Evolutionary conservation across 2,113 vertebrate species (phyloP).

Genomic region (Chionomys nivalis): DNA sequence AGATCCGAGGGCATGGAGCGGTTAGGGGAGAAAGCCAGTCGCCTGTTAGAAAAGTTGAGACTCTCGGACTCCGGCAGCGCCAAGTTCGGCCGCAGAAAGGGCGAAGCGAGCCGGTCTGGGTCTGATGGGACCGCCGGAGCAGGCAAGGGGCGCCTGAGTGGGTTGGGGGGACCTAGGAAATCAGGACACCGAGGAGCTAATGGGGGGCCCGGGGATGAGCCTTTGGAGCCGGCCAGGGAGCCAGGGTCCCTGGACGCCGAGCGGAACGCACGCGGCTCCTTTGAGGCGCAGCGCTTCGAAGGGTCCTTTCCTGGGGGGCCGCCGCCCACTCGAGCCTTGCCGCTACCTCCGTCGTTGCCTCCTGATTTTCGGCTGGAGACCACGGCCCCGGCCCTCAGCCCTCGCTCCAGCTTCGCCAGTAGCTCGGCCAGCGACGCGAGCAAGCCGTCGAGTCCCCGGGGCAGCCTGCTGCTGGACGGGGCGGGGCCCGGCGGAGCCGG

Average conservation of each 20-base stretch:
- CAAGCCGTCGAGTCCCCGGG: constrained; percentile 86
- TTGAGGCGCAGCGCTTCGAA: constrained; percentile 79
- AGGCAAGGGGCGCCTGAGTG: constrained; percentile 77
- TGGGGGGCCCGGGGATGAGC: constrained; percentile 81
- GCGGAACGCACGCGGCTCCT: constrained; percentile 76
- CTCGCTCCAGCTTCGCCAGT: constrained; percentile 90
- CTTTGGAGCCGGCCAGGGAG: constrained; percentile 85
- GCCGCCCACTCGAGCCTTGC: constrained; percentile 87
- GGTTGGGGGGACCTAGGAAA: constrained; percentile 81
- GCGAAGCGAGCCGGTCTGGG: constrained; percentile 85
- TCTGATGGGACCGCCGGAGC: constrained; percentile 80
- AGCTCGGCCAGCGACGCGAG: constrained; percentile 91
- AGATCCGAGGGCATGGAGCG: constrained; percentile 87
- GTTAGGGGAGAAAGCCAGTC: constrained; percentile 88
- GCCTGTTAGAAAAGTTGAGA: constrained; percentile 90
- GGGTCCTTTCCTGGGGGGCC: constrained; percentile 75
- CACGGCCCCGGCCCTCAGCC: constrained; percentile 83
- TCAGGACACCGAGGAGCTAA: constrained; percentile 68
- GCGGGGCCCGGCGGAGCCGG: constrained; percentile 79
- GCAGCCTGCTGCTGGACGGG: constrained; percentile 82
- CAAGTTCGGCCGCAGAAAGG: constrained; percentile 92
- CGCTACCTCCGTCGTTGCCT: constrained; percentile 86
- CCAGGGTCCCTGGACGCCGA: constrained; percentile 78
- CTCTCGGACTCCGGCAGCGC: constrained; percentile 91
- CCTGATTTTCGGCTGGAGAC: constrained; percentile 82